Evolutionary conservation across 1,140 invertebrate genomes (phyloP), one percentile per base, ranked within the genome.

Genomic region (Scaptomyza hsui): DNA sequence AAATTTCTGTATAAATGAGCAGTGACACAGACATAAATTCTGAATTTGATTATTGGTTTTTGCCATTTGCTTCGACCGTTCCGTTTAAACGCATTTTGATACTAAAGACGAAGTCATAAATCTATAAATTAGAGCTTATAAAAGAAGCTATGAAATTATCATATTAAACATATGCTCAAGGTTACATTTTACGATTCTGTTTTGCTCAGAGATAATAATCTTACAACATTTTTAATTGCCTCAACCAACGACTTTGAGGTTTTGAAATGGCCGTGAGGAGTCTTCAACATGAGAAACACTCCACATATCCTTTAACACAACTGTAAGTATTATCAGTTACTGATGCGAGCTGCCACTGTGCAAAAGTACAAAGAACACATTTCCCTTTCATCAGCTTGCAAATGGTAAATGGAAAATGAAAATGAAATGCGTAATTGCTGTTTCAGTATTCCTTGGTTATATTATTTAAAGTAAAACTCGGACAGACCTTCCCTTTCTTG

Each of bases 1-100:
- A 76, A 79, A 53, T 60, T 65, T 49, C n/a, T 32, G 60, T 67
- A 70, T 74, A 85, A 85, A 72, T 79, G 72, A 79, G 42, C 52
- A 16, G 13, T 32, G 24, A 13, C 24, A 15, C 42, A 56, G 37
- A 62, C 79, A 69, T 52, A 63, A 74, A 78, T 47, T 6, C 39
- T 16, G 16, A 45, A 29, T 52, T 52, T 42, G 57, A 73, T 52
- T 52, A 55, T 62, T 45, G 59, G 19, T 45, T 37, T 32, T 32
- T 18, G 35, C n/a, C 13, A 41, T 41, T 61, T 59, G 26, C 6
- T 26, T 47, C 45, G 7, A 10, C 19, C 19, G 42, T 19, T 47
- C 9, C 37, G 41, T 19, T 48, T 64, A 41, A 32, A 24, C 35
- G 52, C 39, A 59, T 56, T 44, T 77, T 72, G 61, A 77, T 67